phyloP scores from a whole-genome alignment of 2,113 vertebrate genomes.

The Sterrhoptilus dennistouni region DNA sequence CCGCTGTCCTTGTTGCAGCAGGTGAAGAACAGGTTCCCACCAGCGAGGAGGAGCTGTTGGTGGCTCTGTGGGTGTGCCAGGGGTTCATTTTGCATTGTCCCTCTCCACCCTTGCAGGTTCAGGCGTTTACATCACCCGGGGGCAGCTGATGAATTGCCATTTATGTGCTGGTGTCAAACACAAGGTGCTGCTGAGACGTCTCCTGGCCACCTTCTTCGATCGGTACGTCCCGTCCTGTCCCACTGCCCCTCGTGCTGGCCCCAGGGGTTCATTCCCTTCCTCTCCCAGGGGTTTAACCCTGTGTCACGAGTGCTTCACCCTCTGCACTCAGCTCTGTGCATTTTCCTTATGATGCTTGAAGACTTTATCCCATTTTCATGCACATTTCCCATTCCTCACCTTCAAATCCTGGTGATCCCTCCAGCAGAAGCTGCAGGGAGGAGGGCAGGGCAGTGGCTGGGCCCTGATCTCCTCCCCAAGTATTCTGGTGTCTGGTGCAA shows the following conservation, averaged over 20 bases:
- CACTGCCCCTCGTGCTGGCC: background rate
- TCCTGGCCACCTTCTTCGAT: conserved; percentile 96
- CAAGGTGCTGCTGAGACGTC: conserved; percentile 91
- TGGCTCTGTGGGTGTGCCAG: background rate
- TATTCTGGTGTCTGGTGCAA: too few species aligned
- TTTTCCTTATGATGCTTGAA: accelerated
- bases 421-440: accelerated
- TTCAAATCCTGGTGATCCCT: accelerated
- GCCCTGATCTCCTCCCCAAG: background rate
- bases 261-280: accelerated
- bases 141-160: conserved; percentile 98
- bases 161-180: conserved; percentile 94
- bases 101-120: conserved; percentile 75
- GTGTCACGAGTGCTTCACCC: accelerated
- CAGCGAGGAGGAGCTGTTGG: background rate
- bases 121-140: conserved; percentile 92
- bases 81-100: background rate
- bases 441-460: background rate
- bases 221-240: conserved; percentile 73
- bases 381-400: accelerated
- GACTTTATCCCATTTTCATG: accelerated
- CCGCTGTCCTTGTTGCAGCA: accelerated
- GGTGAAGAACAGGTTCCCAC: background rate
- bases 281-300: background rate
- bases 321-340: background rate